Percentiles rank a stretch among this genome's conserved stretches.
Evolutionary conservation across 1,140 invertebrate species (phyloP).

Genomic region (Neodiprion fabricii): DNA sequence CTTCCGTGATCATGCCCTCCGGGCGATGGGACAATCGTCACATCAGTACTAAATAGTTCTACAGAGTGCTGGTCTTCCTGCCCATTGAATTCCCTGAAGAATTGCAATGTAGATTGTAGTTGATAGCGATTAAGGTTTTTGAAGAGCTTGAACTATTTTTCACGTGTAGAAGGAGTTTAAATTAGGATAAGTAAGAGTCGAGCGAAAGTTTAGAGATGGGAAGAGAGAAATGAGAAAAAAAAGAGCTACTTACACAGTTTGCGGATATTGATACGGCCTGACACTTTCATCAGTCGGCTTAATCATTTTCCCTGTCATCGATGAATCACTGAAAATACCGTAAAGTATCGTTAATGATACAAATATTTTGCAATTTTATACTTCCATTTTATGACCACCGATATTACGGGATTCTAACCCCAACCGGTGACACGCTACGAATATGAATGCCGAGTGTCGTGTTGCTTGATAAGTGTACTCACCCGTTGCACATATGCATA

Average conservation of each 20-base stretch:
- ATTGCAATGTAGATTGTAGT: neutral
- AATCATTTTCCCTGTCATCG: constrained; percentile 38
- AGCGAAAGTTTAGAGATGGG: neutral
- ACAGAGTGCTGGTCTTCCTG: constrained; percentile 74
- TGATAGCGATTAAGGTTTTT: neutral
- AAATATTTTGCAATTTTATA: neutral
- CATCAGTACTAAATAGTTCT: constrained; percentile 72
- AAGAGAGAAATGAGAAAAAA: constrained; percentile 7
- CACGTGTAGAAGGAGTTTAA: constrained; percentile 10
- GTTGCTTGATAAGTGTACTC: too few relatives aligned
- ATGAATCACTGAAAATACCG: neutral
- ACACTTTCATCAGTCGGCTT: constrained; percentile 44
- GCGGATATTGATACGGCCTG: constrained; percentile 36
- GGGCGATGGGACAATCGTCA: constrained; percentile 73
- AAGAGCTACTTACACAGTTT: constrained; percentile 47
- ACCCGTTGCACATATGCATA: too few relatives aligned
- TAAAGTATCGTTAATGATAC: neutral
- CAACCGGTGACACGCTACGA: neutral
- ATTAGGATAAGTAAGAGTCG: neutral
- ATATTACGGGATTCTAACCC: constrained; percentile 6
- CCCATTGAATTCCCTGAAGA: constrained; percentile 71
- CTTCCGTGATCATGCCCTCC: constrained; percentile 77
- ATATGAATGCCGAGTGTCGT: too few relatives aligned
- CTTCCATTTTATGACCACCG: neutral
- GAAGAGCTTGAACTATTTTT: neutral